A percentile compares a stretch with the other conserved stretches of the same genome.
phyloP scores from a whole-genome alignment of 2,888 invertebrate genomes.

The Acrobasis consociella region DNA sequence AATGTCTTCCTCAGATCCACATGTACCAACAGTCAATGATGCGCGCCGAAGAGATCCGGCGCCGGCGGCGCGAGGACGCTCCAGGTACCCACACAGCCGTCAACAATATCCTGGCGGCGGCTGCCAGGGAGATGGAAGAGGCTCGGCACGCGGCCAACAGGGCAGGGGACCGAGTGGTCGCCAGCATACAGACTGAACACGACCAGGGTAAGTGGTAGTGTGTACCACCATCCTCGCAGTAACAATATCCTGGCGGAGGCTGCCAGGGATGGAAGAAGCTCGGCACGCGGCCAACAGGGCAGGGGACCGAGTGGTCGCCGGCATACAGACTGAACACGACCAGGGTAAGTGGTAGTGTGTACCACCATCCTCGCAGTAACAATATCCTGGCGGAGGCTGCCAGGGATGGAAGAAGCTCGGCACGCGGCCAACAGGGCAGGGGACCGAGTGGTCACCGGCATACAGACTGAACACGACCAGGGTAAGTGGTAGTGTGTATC shows the following conservation, averaged over 20 bases:
- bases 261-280: background rate
- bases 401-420: conserved; percentile 73
- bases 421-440: conserved; percentile 46
- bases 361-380: conserved; percentile 40
- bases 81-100: conserved; percentile 74
- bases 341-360: conserved; percentile 45
- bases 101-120: conserved; percentile 76
- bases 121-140: conserved; percentile 77
- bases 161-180: conserved; percentile 50
- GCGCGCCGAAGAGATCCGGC: conserved; percentile 73
- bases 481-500: conserved; percentile 41
- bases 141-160: conserved; percentile 56
- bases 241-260: background rate
- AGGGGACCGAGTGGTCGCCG: conserved; percentile 56
- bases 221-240: background rate
- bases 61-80: conserved; percentile 70
- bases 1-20: conserved; percentile 60
- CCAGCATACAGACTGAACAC: conserved; percentile 73
- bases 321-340: conserved; percentile 74
- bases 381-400: conserved; percentile 77
- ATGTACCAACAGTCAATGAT: conserved; percentile 81
- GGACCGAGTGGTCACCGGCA: conserved; percentile 61
- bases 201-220: conserved; percentile 53
- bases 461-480: conserved; percentile 73
- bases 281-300: conserved; percentile 24